These are phyloP conservation scores for Champsocephalus esox DNA, from an alignment of 2,797 vertebrate genomes.

Conservation along the genomic window DNA sequence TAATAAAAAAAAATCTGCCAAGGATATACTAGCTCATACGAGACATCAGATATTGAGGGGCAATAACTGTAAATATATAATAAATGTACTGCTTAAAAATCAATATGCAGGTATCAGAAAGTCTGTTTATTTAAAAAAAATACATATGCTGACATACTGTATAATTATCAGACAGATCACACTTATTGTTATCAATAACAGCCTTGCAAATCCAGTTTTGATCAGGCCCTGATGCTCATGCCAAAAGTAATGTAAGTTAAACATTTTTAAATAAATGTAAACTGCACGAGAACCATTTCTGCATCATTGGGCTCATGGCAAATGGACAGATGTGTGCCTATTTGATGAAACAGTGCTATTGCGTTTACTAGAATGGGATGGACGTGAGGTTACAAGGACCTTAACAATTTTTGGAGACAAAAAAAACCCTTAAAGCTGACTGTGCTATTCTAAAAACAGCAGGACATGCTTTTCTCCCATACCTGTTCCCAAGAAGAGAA, in stretches of 20 bases:
- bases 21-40: background rate
- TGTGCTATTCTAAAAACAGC: background rate
- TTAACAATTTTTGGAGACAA: too few species aligned
- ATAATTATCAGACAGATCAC: background rate
- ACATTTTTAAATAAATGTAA: too few species aligned
- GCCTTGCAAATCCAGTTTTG: too few species aligned
- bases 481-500: slow-evolving; percentile 98
- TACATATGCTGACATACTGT: background rate
- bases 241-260: too few species aligned
- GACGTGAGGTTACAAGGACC: too few species aligned
- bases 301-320: too few species aligned
- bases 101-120: background rate
- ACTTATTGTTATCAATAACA: background rate
- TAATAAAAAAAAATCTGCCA: background rate
- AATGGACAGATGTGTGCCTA: too few species aligned
- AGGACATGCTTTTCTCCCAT: slow-evolving; percentile 25
- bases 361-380: too few species aligned
- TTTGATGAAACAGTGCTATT: too few species aligned
- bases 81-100: background rate
- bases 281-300: too few species aligned
- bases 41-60: background rate
- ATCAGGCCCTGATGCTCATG: too few species aligned
- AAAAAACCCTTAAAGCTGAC: too few species aligned
- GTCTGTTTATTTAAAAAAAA: background rate
- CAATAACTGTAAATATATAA: background rate